Percentiles rank a stretch among this genome's conserved stretches.
Conservation (phyloP, 2,797 vertebrate genomes). For the Tapera naevia region DNA sequence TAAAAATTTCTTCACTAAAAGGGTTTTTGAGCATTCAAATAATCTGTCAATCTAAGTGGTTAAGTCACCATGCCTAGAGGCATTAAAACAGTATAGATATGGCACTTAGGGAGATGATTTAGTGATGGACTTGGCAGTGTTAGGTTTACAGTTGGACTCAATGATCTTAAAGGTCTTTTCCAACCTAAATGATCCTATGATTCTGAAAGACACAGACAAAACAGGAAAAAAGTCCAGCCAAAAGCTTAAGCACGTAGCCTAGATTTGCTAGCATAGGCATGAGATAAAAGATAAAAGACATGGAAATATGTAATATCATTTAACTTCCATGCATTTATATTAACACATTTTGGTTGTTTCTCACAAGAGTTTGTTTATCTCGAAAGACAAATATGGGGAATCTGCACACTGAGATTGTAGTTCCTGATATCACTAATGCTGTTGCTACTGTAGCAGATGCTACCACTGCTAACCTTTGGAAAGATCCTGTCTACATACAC, state of each 20-base stretch:
- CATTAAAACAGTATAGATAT: not conserved
- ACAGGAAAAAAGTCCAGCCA: not conserved
- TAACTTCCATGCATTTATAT: not conserved
- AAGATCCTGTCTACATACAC: not conserved
- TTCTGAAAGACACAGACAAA: not conserved
- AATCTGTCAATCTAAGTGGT: not conserved
- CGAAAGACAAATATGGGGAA: not conserved
- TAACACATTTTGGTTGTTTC: not conserved
- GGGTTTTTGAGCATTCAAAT: not conserved
- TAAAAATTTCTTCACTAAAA: not conserved
- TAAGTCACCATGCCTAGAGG: not conserved
- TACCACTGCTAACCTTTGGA: not conserved
- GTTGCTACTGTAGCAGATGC: not conserved
- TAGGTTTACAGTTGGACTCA: too few species aligned
- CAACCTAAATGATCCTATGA: not conserved
- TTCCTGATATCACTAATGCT: not conserved
- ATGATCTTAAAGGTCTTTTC: not conserved
- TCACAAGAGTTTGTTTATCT: not conserved
- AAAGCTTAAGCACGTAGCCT: not conserved
- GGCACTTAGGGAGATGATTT: not conserved
- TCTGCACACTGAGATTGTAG: not conserved
- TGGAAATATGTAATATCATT: not conserved
- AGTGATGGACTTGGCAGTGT: too few species aligned
- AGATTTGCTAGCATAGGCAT: not conserved
- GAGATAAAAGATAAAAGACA: not conserved